Evolutionary conservation across 2,113 vertebrate genomes (phyloP).

Genomic region (Shinisaurus crocodilurus): DNA sequence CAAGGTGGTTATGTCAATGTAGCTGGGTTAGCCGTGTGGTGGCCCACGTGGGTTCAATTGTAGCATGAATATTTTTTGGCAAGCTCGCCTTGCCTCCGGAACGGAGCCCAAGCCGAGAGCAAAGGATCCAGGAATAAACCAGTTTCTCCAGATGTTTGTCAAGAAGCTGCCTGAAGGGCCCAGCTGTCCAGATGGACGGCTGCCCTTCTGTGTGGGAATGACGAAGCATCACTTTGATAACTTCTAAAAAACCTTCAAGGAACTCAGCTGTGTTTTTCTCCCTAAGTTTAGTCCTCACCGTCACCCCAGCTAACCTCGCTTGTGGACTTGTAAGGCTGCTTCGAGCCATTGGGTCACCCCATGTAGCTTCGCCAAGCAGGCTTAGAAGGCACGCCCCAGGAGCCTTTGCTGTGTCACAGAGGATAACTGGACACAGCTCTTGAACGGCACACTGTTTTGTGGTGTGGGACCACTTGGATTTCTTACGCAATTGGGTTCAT

Average conservation of each 20-base stretch:
- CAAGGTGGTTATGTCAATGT: too few species aligned
- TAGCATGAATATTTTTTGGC: too few species aligned
- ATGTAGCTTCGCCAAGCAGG: not conserved
- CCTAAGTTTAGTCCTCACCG: not conserved
- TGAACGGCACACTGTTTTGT: not conserved
- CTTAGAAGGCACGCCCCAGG: not conserved
- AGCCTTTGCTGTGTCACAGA: not conserved
- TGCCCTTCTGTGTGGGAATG: not conserved
- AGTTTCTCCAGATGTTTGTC: not conserved
- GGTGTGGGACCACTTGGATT: fast-evolving
- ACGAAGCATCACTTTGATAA: not conserved
- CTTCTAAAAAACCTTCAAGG: not conserved
- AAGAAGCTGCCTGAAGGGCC: not conserved
- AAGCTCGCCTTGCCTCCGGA: too few species aligned
- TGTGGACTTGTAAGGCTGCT: not conserved
- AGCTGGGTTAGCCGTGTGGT: too few species aligned
- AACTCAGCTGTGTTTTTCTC: not conserved
- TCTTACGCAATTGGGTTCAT: not conserved
- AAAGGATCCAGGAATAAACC: not conserved
- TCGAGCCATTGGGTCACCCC: not conserved
- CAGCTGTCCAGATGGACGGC: not conserved
- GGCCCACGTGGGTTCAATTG: not conserved
- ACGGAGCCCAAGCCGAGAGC: not conserved
- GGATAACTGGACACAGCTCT: not conserved
- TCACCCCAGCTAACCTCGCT: not conserved